Evolutionary conservation across 35 echinoderm and acorn worm genomes (phyloP).

Genomic region (Nesometra sesokonis): DNA sequence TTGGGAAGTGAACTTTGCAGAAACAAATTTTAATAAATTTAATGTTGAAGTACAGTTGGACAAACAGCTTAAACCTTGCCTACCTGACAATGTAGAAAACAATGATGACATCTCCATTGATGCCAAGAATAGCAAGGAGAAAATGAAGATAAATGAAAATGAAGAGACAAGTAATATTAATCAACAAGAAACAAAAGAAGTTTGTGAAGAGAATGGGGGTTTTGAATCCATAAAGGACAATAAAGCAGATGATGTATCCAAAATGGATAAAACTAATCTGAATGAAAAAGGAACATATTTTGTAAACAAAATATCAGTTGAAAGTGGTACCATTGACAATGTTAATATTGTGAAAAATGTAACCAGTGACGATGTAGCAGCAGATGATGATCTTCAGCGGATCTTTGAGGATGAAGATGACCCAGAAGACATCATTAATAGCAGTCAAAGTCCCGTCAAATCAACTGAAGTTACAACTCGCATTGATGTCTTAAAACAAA

Average conservation of each 20-base stretch:
- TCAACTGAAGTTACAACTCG: not conserved
- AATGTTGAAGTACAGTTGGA: too few species aligned
- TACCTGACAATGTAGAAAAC: not conserved
- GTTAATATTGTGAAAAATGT: not conserved
- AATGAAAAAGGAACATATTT: too few species aligned
- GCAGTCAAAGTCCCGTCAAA: constrained; percentile 45
- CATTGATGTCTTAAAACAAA: not conserved
- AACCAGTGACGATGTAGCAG: not conserved
- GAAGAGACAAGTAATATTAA: not conserved
- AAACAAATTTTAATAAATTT: too few species aligned
- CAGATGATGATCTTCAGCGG: not conserved
- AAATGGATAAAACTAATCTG: not conserved
- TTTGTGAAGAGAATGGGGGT: not conserved
- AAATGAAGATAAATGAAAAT: not conserved
- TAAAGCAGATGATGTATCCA: not conserved
- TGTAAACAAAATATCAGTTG: too few species aligned
- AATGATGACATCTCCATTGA: not conserved
- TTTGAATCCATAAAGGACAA: not conserved
- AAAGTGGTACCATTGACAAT: not conserved
- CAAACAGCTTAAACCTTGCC: not conserved
- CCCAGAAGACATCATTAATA: constrained; percentile 51
- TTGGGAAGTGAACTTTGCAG: not conserved
- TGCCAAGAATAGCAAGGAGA: not conserved
- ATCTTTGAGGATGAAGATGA: not conserved
- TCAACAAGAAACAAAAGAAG: not conserved